phyloP scores from a whole-genome alignment of 2,888 invertebrate species.

The Balanococcus diminutus region DNA sequence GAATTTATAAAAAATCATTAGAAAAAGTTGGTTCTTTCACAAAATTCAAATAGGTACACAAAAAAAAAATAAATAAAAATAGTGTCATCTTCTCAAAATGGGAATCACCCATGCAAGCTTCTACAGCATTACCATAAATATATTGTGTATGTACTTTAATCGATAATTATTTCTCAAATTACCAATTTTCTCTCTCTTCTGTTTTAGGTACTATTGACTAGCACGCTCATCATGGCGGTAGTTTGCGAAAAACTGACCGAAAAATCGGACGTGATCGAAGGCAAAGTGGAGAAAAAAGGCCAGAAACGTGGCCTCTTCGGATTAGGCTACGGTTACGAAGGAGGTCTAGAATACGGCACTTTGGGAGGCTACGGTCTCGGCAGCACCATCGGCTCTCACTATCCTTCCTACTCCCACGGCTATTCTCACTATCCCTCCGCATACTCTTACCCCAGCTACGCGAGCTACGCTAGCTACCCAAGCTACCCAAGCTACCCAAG shows the following conservation, averaged over 20 bases:
- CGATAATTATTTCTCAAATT: background rate
- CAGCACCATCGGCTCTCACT: constrained; percentile 51
- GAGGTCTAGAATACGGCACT: constrained; percentile 58
- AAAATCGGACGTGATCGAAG: constrained; percentile 57
- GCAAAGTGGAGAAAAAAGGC: constrained; percentile 59
- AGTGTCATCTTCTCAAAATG: too few relatives aligned
- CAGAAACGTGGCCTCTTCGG: constrained; percentile 64
- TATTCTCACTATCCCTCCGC: constrained; percentile 9
- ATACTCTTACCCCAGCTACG: constrained; percentile 29
- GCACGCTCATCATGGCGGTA: constrained; percentile 63
- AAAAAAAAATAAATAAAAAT: too few relatives aligned
- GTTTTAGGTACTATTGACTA: constrained; percentile 61
- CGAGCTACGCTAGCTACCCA: background rate
- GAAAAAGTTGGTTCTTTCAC: too few relatives aligned
- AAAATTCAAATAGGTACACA: too few relatives aligned
- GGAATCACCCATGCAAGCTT: too few relatives aligned
- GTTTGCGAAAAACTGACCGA: constrained; percentile 61
- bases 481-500: constrained; percentile 58
- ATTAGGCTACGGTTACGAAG: constrained; percentile 59
- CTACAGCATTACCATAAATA: too few relatives aligned
- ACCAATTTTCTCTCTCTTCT: background rate
- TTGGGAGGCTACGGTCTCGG: constrained; percentile 56
- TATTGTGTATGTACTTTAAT: too few relatives aligned
- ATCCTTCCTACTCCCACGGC: background rate
- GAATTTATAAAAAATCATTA: too few relatives aligned